Percentiles rank a stretch among this genome's conserved stretches.
phyloP scores from a whole-genome alignment of 2,797 vertebrate genomes.

The Melanotaenia trifasciata region DNA sequence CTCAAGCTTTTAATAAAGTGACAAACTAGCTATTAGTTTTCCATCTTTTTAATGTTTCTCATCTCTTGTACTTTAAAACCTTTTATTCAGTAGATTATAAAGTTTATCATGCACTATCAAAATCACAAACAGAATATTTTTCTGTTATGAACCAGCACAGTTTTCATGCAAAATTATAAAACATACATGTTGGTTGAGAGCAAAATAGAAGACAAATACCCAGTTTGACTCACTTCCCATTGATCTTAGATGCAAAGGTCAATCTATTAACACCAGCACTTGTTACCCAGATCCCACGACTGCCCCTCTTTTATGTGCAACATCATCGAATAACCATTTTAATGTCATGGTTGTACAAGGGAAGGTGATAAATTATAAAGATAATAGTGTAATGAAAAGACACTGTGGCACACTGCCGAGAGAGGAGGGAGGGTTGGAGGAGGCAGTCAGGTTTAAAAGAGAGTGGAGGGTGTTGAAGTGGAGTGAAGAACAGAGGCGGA shows the following conservation, averaged over 20 bases:
- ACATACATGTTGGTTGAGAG: neutral
- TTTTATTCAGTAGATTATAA: neutral
- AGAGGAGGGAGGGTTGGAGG: slow-evolving; percentile 55
- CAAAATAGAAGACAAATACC: slow-evolving; percentile 26
- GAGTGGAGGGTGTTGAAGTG: slow-evolving; percentile 51
- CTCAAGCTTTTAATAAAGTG: neutral
- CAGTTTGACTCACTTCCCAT: slow-evolving; percentile 32
- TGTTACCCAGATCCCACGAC: slow-evolving; percentile 29
- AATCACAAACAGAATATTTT: neutral
- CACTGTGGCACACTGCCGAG: slow-evolving; percentile 40
- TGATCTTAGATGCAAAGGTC: slow-evolving; percentile 18
- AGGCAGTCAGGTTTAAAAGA: slow-evolving; percentile 65
- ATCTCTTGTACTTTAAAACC: neutral
- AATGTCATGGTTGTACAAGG: slow-evolving; percentile 30
- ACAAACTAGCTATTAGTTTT: neutral
- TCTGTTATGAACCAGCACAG: neutral
- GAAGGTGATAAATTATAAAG: slow-evolving; percentile 42
- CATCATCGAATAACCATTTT: slow-evolving; percentile 39
- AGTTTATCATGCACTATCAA: neutral
- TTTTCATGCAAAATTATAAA: neutral
- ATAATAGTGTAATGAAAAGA: slow-evolving; percentile 53
- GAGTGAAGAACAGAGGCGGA: slow-evolving; percentile 50
- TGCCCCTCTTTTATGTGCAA: slow-evolving; percentile 25
- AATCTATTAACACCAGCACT: slow-evolving; percentile 37
- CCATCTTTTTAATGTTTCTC: neutral